Percentiles rank a stretch among this genome's conserved stretches.
Conservation (phyloP, 2,888 invertebrate genomes). For the Onchidella celtica region DNA sequence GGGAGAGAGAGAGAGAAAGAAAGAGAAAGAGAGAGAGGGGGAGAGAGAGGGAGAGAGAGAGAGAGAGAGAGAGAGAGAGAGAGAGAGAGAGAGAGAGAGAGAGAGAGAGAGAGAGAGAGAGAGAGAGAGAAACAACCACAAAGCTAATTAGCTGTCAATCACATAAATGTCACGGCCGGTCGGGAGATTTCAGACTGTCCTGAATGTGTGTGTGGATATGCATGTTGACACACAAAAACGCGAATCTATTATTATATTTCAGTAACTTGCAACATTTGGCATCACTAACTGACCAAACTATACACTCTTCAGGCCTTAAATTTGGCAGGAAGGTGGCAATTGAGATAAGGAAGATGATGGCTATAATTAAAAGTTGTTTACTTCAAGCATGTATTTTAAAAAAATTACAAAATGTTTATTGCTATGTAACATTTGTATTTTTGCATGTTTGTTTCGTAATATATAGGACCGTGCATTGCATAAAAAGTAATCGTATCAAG, state of each 20-base stretch:
- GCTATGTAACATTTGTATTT: too few species aligned
- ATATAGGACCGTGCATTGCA: neutral
- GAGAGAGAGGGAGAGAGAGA: neutral
- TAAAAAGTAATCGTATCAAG: too few species aligned
- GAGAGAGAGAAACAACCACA: neutral
- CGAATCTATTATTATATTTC: neutral
- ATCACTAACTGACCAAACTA: too few species aligned
- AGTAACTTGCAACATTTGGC: too few species aligned
- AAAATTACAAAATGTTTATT: too few species aligned
- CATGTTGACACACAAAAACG: neutral
- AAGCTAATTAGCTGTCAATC: neutral
- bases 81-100: neutral
- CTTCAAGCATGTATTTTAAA: too few species aligned
- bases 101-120: neutral
- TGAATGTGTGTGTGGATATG: too few species aligned
- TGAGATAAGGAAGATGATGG: too few species aligned
- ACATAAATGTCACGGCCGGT: neutral
- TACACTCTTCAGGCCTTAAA: too few species aligned
- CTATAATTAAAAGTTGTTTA: too few species aligned
- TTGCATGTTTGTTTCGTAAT: neutral
- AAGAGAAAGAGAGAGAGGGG: neutral
- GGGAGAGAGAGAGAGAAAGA: neutral
- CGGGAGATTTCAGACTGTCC: neutral
- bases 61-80: neutral
- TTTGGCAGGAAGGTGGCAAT: too few species aligned